phyloP scores from a whole-genome alignment of 2,113 vertebrate genomes.

The Sinosuthora webbiana region DNA sequence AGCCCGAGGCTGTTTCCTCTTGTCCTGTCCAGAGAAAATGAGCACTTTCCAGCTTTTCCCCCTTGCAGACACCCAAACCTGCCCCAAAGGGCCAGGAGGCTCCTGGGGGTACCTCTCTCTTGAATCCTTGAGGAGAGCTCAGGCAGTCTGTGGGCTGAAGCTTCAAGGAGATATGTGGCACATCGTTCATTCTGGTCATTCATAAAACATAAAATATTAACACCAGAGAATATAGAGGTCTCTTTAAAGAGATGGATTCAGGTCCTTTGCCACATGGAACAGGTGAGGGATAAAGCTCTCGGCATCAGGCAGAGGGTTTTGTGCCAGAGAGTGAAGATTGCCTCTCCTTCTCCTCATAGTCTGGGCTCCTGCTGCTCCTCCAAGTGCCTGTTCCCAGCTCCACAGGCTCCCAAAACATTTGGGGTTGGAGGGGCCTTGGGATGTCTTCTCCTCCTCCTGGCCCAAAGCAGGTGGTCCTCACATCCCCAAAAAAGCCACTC shows the following conservation, averaged over 20 bases:
- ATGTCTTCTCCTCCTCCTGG: background rate
- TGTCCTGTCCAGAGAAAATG: background rate
- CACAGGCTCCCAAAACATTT: background rate
- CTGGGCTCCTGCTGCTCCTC: background rate
- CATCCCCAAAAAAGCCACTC: background rate
- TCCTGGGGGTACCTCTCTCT: background rate
- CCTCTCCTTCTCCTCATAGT: background rate
- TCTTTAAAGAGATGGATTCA: background rate
- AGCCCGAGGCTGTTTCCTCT: background rate
- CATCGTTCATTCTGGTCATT: background rate
- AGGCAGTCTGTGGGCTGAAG: background rate
- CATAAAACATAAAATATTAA: background rate
- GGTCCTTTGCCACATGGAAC: background rate
- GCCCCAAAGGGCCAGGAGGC: background rate
- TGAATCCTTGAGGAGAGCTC: background rate
- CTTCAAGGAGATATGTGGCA: background rate
- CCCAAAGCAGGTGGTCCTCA: background rate
- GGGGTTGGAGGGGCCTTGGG: background rate
- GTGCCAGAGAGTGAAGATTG: background rate
- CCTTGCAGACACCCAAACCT: background rate
- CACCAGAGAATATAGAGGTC: background rate
- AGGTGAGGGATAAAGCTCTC: background rate
- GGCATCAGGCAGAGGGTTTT: background rate
- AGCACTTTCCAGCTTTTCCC: accelerated
- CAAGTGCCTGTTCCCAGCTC: background rate